phyloP scores from a whole-genome alignment of 2,888 invertebrate genomes.

The Athrips mouffetella region DNA sequence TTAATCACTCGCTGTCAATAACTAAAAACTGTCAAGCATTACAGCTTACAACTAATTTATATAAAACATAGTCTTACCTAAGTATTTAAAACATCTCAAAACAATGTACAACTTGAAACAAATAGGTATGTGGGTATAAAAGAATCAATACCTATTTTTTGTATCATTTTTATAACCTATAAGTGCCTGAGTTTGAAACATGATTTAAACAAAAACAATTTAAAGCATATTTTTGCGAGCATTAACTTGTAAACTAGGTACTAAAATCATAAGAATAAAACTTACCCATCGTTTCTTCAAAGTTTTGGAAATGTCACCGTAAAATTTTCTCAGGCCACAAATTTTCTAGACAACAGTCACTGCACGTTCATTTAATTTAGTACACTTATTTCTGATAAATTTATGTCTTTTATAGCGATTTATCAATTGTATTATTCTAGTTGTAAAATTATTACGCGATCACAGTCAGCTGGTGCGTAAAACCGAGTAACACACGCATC shows the following conservation, averaged over 20 bases:
- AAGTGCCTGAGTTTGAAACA: background rate
- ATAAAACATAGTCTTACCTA: no score
- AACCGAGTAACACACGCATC: constrained; percentile 39
- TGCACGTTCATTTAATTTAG: constrained; percentile 40
- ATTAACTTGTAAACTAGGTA: background rate
- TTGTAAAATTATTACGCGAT: constrained; percentile 48
- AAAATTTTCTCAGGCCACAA: constrained; percentile 25
- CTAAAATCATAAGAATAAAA: constrained; percentile 19
- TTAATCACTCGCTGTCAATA: no score
- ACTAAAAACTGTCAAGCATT: no score
- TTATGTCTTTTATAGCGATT: constrained; percentile 33
- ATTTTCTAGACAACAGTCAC: constrained; percentile 36
- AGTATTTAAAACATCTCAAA: no score
- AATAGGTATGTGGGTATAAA: no score
- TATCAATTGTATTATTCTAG: constrained; percentile 27
- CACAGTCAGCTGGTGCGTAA: constrained; percentile 55
- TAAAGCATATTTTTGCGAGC: no score
- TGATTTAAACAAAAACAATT: no score
- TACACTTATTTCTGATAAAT: constrained; percentile 25
- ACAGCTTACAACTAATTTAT: no score
- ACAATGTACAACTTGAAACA: no score
- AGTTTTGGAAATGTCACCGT: constrained; percentile 34
- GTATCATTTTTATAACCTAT: no score
- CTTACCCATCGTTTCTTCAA: constrained; percentile 52
- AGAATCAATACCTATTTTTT: no score